phyloP scores from a whole-genome alignment of 2,888 invertebrate genomes.

The Yponomeuta evonymella region DNA sequence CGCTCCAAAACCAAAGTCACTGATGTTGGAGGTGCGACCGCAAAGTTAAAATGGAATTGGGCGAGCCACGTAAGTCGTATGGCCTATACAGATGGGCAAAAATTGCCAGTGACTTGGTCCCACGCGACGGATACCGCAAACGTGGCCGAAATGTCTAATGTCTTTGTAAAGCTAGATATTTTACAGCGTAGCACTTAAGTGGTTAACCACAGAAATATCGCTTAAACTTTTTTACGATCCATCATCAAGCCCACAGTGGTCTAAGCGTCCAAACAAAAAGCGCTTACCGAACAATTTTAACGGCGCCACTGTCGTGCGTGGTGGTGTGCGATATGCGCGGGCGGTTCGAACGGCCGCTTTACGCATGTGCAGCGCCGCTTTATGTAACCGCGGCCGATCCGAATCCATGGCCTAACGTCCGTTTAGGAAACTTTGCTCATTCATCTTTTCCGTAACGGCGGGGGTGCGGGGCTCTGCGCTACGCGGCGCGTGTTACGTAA shows the following conservation, averaged over 20 bases:
- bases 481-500: constrained; percentile 57
- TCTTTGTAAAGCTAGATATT: neutral
- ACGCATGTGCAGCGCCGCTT: constrained; percentile 55
- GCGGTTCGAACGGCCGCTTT: constrained; percentile 18
- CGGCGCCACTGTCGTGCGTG: constrained; percentile 17
- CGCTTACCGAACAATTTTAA: neutral
- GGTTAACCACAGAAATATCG: neutral
- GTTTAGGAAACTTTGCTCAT: constrained; percentile 70
- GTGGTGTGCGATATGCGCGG: constrained; percentile 4
- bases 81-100: no score
- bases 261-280: neutral
- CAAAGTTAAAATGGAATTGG: no score
- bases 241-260: neutral
- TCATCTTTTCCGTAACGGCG: constrained; percentile 72
- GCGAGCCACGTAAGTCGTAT: no score
- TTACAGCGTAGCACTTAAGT: neutral
- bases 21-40: no score
- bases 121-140: no score
- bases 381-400: constrained; percentile 53
- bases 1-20: no score
- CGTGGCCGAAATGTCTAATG: no score
- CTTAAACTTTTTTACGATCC: neutral
- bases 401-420: constrained; percentile 63
- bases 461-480: constrained; percentile 66
- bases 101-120: no score